Evolutionary conservation across 2,888 invertebrate species (phyloP), one percentile per base, ranked within the genome.

Genomic region (Eupithecia dodoneata): DNA sequence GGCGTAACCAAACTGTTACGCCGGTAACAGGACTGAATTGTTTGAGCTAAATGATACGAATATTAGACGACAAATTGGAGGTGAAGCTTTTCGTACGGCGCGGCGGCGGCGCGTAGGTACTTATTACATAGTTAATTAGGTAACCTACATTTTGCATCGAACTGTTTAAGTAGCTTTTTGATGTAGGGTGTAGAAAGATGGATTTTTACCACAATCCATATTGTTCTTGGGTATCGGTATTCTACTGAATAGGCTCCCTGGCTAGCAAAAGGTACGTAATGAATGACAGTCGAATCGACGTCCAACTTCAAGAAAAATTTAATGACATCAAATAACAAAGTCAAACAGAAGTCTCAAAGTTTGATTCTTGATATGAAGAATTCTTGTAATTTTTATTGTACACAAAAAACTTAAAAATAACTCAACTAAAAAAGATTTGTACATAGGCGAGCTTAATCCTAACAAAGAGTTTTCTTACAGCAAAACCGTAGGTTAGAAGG

Each of bases 31-130:
- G 18, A 12, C 63, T 55, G 47, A 73, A 75, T 69, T 70, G 63
- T 72, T 59, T 6, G 13, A 69, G 75, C 72, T 74, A 47, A 72
- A 52, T 72, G 44, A 59, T 73, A 65, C 49, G 63, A 73, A 65
- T 49, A 67, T 44, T 67, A 42, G 49, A 47, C 69, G 71, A 71
- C 41, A 70, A 70, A 70, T 49, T 47, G 18, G 12, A 70, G 47
- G 47, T 30, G 47, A 4, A 5, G 45, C 18, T 44, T 69, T 30
- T 69, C 69, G 47, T 70, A n/a, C n/a, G 45, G 42, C 55, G 55
- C n/a, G 65, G 30, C 47, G 47, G 55, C n/a, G 65, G 30, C 47
- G 47, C 9, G 47, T 55, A 3, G 15, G 44, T n/a, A n/a, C n/a
- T n/a, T n/a, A 45, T 67, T n/a, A 30, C 30, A 30, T 30, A n/a